Conservation (phyloP, 2,113 vertebrate species). For the Clarias batrachus region DNA sequence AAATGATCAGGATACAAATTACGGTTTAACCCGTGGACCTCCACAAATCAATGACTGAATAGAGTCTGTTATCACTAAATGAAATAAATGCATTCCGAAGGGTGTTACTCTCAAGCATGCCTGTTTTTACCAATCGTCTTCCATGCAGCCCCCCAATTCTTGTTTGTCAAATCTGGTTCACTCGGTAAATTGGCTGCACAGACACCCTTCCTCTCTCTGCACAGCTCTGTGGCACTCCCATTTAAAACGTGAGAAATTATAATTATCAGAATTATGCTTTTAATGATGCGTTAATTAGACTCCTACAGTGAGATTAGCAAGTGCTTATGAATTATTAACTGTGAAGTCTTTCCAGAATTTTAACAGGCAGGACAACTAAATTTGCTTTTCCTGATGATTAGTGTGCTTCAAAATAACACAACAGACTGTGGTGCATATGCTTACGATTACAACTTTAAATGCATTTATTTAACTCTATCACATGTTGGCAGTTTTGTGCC, state of each 20-base stretch:
- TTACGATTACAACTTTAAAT: slow-evolving; percentile 75
- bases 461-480: slow-evolving; percentile 68
- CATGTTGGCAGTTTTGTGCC: slow-evolving; percentile 56
- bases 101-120: neutral
- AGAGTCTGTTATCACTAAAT: slow-evolving; percentile 14
- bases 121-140: slow-evolving; percentile 15
- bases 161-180: slow-evolving; percentile 66
- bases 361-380: slow-evolving; percentile 59
- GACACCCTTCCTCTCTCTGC: slow-evolving; percentile 71
- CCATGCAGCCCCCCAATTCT: slow-evolving; percentile 20
- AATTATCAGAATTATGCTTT: slow-evolving; percentile 89
- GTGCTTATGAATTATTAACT: slow-evolving; percentile 79
- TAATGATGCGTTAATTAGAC: slow-evolving; percentile 88
- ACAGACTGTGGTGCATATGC: slow-evolving; percentile 79
- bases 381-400: slow-evolving; percentile 70
- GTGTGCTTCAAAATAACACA: slow-evolving; percentile 72
- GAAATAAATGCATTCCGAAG: neutral
- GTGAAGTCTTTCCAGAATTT: slow-evolving; percentile 78
- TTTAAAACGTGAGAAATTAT: slow-evolving; percentile 88
- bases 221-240: slow-evolving; percentile 71
- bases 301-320: slow-evolving; percentile 81
- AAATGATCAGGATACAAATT: slow-evolving; percentile 34
- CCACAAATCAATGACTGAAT: slow-evolving; percentile 20
- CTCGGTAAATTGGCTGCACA: slow-evolving; percentile 74
- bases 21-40: slow-evolving; percentile 17